A percentile compares a stretch with the other conserved stretches of the same genome.
phyloP scores from a whole-genome alignment of 2,113 vertebrate species.

The Dicerorhinus sumatrensis region DNA sequence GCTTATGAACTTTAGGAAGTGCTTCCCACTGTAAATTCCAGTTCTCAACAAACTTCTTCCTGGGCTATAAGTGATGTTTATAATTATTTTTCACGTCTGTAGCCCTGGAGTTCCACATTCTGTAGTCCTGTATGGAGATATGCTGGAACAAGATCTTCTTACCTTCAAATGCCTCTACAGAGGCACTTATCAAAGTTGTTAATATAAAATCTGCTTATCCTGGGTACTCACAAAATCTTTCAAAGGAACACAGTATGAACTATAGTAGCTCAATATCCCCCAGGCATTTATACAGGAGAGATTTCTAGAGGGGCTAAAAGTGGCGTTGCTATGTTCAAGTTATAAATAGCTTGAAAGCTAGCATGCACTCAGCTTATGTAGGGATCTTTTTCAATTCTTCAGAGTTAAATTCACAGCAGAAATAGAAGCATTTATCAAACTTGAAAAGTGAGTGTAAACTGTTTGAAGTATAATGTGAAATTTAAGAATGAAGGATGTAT shows the following conservation, averaged over 20 bases:
- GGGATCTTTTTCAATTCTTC: not conserved
- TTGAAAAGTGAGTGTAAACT: not conserved
- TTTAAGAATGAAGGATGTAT: not conserved
- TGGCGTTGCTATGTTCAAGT: not conserved
- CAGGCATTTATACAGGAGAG: not conserved
- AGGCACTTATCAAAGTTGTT: not conserved
- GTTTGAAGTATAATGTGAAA: not conserved
- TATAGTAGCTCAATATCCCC: not conserved
- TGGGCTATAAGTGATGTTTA: not conserved
- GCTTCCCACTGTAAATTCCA: not conserved
- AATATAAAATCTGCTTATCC: not conserved
- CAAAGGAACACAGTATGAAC: not conserved
- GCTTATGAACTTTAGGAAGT: not conserved
- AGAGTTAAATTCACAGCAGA: not conserved
- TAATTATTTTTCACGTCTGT: not conserved
- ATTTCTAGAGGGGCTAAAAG: not conserved
- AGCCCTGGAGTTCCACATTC: not conserved
- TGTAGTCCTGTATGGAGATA: not conserved
- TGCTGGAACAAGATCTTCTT: not conserved
- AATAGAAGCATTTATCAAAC: not conserved
- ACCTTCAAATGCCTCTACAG: not conserved
- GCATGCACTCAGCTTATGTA: not conserved
- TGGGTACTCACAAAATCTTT: not conserved
- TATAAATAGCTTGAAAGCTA: conserved; percentile 24
- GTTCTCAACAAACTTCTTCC: not conserved